Base-by-base conservation (phyloP, 2,888 invertebrate genomes). In the Melitaea athalia region DNA sequence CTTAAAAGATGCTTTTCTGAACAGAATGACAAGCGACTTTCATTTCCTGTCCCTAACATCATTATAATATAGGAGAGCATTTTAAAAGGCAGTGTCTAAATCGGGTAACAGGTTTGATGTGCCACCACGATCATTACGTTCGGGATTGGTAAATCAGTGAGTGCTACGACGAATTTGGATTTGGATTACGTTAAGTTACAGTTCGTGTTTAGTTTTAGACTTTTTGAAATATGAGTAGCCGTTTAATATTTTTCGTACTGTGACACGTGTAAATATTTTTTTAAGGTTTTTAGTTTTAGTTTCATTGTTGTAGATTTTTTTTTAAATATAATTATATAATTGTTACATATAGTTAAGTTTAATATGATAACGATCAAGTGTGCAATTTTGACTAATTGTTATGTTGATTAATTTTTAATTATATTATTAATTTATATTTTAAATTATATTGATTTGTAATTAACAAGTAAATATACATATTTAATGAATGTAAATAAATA, bases 151-250 rank as follows among this genome's bases (percentile, higher is more conserved):
- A 43, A 74, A 70, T 72, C 70, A 72, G 69, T 66, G 67, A 68
- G 61, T 64, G 55, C 43, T 64, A 50, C 57, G 73, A 85, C 86
- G 81, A 84, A 86, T 85, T 83, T 81, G 85, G 87, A 86, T 85
- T 83, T 81, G 85, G 87, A 81, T 79, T 79, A 78, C 74, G 64
- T 63, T 53, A 57, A 8, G 45, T 74, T 60, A 75, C 67, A 59
- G 78, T 42, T 49, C 15, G 24, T 50, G 14, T 50, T 49, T 17
- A 11, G 38, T 33, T 45, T 53, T 24, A 49, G 59, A 31, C 43
- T 43, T 57, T 47, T 24, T 7, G n/a, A 33, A 47, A 49, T 15
- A 15, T n/a, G 6, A 7, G 15, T 45, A 11, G 45, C 12, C 14
- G n/a, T 14, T 3, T 15, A n/a, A 7, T 5, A 14, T 7, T n/a